Evolutionary conservation across 1,140 invertebrate genomes (phyloP).

Genomic region (Condylostylus longicornis): DNA sequence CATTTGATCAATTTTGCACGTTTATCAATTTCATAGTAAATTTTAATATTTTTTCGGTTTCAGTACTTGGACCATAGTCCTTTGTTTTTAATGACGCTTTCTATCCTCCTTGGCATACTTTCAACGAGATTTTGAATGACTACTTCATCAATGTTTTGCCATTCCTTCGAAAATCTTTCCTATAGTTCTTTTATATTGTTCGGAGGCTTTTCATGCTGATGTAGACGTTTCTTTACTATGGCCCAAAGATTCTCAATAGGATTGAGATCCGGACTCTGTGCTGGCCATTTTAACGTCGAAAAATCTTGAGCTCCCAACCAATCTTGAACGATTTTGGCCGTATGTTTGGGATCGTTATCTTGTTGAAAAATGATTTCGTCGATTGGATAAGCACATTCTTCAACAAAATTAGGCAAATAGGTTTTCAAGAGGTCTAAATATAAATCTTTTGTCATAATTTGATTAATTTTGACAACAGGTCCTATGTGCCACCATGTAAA

Average conservation of each 20-base stretch:
- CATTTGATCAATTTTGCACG: too few relatives aligned
- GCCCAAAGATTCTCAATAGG: constrained; percentile 19
- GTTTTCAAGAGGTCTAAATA: constrained; percentile 1
- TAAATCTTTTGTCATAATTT: neutral
- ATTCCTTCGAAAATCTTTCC: too few relatives aligned
- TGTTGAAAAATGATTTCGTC: constrained; percentile 11
- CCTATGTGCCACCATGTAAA: constrained; percentile 3
- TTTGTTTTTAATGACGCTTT: too few relatives aligned
- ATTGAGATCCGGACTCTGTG: constrained; percentile 20
- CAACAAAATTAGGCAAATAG: constrained; percentile 5
- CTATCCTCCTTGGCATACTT: too few relatives aligned
- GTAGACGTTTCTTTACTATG: too few relatives aligned
- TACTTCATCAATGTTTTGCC: too few relatives aligned
- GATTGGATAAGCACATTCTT: constrained; percentile 1
- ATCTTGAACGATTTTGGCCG: constrained; percentile 7
- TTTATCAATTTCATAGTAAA: too few relatives aligned
- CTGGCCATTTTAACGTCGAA: constrained; percentile 13
- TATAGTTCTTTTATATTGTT: too few relatives aligned
- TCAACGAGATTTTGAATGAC: too few relatives aligned
- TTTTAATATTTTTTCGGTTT: too few relatives aligned
- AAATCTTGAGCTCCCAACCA: constrained; percentile 9
- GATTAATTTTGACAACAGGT: neutral
- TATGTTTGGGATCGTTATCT: constrained; percentile 21
- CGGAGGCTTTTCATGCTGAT: too few relatives aligned
- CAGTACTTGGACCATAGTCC: too few relatives aligned